phyloP scores from a whole-genome alignment of 2,888 invertebrate genomes.

The Hypomecis atomaria region DNA sequence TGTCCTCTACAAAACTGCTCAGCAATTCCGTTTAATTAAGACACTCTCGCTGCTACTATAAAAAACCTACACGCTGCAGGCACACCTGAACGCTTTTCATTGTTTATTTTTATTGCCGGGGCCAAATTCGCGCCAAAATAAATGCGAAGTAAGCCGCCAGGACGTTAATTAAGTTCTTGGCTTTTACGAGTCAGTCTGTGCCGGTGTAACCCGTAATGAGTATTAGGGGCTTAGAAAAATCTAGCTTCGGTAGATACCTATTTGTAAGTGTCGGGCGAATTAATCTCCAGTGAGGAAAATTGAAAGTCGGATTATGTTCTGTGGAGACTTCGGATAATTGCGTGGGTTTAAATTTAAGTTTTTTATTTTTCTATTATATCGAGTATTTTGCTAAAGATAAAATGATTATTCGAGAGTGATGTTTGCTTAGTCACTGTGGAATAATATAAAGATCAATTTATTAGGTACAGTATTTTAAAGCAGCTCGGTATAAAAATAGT shows the following conservation, averaged over 20 bases:
- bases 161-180: slow-evolving; percentile 79
- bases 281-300: slow-evolving; percentile 17
- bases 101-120: slow-evolving; percentile 76
- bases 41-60: slow-evolving; percentile 39
- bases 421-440: no score
- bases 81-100: slow-evolving; percentile 64
- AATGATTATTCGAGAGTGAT: no score
- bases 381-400: no score
- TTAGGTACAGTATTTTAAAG: no score
- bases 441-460: no score
- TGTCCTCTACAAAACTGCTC: slow-evolving; percentile 28
- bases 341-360: not conserved
- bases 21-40: slow-evolving; percentile 42
- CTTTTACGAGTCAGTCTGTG: slow-evolving; percentile 67
- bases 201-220: slow-evolving; percentile 63
- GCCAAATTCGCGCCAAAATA: slow-evolving; percentile 76
- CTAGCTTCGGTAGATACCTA: slow-evolving; percentile 35
- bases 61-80: slow-evolving; percentile 47
- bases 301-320: slow-evolving; percentile 13
- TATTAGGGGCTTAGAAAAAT: slow-evolving; percentile 49
- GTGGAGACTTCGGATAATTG: not conserved
- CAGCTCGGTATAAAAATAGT: no score
- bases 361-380: not conserved
- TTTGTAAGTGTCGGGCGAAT: slow-evolving; percentile 25
- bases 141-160: slow-evolving; percentile 59